Base-by-base conservation (phyloP, 2,113 vertebrate species). In the Dasyornis broadbenti region DNA sequence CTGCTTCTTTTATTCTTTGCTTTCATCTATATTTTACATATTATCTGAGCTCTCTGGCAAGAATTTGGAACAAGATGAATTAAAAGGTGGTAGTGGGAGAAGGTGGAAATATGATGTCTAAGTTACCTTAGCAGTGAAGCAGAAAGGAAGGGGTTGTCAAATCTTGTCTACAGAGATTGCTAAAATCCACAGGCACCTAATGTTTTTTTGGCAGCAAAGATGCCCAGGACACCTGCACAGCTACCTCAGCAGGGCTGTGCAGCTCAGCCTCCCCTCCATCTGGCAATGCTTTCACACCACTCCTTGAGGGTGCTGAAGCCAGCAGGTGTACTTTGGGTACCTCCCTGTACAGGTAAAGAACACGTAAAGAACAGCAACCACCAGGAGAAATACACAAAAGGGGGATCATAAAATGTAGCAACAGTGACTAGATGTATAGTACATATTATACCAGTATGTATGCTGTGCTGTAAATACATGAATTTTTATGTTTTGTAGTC, bases 241-340 rank as follows among this genome's bases (percentile, higher is more conserved):
- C 28, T 4, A 2, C 37, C 30, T 59, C 60, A 50, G 52, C 69
- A 45, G 69, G 72, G 28, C 71, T 45, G 54, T 65, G 85, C 52
- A 71, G 42, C 84, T 93, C 69, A 64, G 47, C 47, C 37, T 66
- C 20, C 39, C 52, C 33, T 53, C 35, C 2, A 3, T 0, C 0
- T 6, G 4, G 69, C 83, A 44, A 63, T 15, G 40, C 69, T 60
- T 75, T 66, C 78, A 20, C 65, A 50, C 33, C 1, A 0, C 33
- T 47, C 26, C 52, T 50, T 68, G 6, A 0, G 23, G 1, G 42
- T 2, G 2, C 28, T 1, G 0, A 20, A 40, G 39, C 35, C 33
- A n/a, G 33, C 42, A 21, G 13, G 1, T 4, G 1, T 47, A 40
- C 75, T 63, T 47, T 21, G 33, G 33, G 18, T 53, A 22, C 17